Evolutionary conservation across 2,888 invertebrate genomes (phyloP), one percentile per base, ranked within the genome.

Genomic region (Aspidiotus rigidus): DNA sequence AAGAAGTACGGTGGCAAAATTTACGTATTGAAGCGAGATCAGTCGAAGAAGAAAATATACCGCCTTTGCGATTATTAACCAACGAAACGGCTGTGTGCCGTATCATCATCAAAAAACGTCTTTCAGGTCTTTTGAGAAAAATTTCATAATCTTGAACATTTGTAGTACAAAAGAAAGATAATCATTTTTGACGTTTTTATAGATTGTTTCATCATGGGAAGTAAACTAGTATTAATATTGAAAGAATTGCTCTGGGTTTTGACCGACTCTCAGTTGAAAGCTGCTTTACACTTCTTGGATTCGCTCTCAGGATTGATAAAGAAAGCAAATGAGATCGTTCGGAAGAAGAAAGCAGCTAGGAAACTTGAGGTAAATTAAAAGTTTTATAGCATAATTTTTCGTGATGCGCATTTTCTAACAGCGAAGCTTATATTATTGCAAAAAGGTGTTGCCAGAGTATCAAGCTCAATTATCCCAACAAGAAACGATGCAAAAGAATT

Each of bases 241-340:
- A 97, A 99, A 79, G 96, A 98, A 77, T 82, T 99, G 62, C 83
- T 98, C 42, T 99, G 98, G 97, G 96, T 98, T 56, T 80, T 97
- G 71, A 97, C 97, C 0, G 96, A 96, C 79, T 93, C 95, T 0
- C 97, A 97, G 79, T 80, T 97, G 55, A 89, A 95, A 75, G 96
- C 97, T 13, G 95, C 94, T 63, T 81, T 96, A 41, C 89, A 91
- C 75, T 91, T 96, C 79, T 85, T 92, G 57, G 89, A 90, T 75
- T 91, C 94, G 2, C 80, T 94, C 56, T 85, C 89, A 60, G 88
- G 86, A 41, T 82, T 96, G 0, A 89, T 95, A 57, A 86, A 89
- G 74, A 83, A 85, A 75, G 89, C 93, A 63, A 89, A 90, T 2
- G 84, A 87, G 75, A 84, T 88, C 69, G 89, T 90, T 10, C 83